Conservation (phyloP, 2,113 vertebrate genomes). For the Alligator mississippiensis region DNA sequence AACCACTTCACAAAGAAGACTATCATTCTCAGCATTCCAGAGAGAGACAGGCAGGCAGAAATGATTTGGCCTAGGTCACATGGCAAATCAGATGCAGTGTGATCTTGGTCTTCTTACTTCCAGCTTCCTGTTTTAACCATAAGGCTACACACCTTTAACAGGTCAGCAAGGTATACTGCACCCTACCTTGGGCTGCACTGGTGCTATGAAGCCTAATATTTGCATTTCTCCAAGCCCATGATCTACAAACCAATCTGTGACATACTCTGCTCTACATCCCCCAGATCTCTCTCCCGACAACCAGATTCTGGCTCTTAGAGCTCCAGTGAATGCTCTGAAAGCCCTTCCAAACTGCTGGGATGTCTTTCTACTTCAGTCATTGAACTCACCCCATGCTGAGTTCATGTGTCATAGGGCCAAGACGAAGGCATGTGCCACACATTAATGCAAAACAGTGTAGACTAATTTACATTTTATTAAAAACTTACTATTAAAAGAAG, state of each 20-base stretch:
- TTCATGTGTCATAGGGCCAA: neutral
- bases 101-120: neutral
- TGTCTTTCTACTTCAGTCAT: slow-evolving; percentile 36
- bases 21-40: neutral
- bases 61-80: neutral
- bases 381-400: slow-evolving; percentile 45
- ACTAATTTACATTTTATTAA: slow-evolving; percentile 59
- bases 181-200: neutral
- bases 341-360: neutral
- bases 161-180: neutral
- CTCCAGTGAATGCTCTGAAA: neutral
- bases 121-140: neutral
- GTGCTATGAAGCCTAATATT: neutral
- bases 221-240: neutral
- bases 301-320: slow-evolving; percentile 17
- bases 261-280: neutral
- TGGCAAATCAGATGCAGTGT: neutral
- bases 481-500: slow-evolving; percentile 58
- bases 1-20: neutral
- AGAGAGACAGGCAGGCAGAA: neutral
- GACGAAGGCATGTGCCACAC: slow-evolving; percentile 39
- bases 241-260: neutral
- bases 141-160: neutral
- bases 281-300: neutral
- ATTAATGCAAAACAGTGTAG: slow-evolving; percentile 67